These are phyloP conservation scores for Aspidiotus destructor DNA, from an alignment of 2,888 invertebrate species.

Conservation along the genomic window DNA sequence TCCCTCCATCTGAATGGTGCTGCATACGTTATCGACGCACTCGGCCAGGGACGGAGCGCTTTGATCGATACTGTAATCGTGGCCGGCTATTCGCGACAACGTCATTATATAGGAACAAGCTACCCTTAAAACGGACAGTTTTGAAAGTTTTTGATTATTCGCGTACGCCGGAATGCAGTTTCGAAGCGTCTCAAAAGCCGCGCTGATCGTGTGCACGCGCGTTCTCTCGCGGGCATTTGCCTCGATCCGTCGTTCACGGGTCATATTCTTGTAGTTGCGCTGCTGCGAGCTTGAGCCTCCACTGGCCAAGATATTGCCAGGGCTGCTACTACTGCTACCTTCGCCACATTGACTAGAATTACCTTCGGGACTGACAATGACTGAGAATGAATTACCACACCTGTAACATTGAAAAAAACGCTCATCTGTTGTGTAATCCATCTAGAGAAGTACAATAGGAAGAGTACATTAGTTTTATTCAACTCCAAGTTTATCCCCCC, in stretches of 20 bases:
- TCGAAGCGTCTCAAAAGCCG: constrained; percentile 83
- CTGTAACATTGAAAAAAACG: neutral
- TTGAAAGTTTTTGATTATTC: constrained; percentile 85
- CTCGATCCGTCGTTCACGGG: constrained; percentile 80
- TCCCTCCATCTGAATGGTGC: constrained; percentile 84
- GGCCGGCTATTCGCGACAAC: constrained; percentile 63
- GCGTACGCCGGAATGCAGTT: constrained; percentile 80
- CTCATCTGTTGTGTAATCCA: too few species aligned
- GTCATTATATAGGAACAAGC: constrained; percentile 89
- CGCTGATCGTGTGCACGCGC: constrained; percentile 88
- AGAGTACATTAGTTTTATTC: too few species aligned
- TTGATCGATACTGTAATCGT: constrained; percentile 54
- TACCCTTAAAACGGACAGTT: constrained; percentile 81
- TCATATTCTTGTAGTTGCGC: constrained; percentile 92
- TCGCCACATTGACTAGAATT: constrained; percentile 22
- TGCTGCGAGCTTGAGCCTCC: constrained; percentile 47
- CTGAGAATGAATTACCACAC: constrained; percentile 12
- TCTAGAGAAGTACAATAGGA: too few species aligned
- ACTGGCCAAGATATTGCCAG: neutral
- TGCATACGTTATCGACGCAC: constrained; percentile 79
- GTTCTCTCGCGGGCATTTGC: constrained; percentile 89
- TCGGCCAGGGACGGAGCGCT: constrained; percentile 55
- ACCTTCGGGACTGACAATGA: constrained; percentile 13
- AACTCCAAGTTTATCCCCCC: too few species aligned
- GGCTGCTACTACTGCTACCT: neutral